Evolutionary conservation across 2,113 vertebrate species (phyloP).

Genomic region (Gobiocypris rarus): DNA sequence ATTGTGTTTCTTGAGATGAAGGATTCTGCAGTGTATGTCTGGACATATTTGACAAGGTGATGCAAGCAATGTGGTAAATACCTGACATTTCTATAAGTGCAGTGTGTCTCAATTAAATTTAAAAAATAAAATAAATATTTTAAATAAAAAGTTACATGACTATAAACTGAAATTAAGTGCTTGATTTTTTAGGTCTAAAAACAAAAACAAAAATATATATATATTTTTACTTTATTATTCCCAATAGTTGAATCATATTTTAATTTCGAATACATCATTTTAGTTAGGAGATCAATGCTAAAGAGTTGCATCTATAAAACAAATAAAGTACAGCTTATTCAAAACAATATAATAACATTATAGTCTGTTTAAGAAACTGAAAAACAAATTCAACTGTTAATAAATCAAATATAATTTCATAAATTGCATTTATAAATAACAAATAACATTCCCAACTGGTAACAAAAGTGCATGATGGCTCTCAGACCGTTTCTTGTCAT

Average conservation of each 20-base stretch:
- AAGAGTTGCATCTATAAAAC: background rate
- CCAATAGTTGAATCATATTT: background rate
- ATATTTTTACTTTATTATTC: background rate
- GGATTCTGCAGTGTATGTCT: background rate
- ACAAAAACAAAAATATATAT: too few species aligned
- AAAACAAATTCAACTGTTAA: background rate
- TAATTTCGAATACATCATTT: background rate
- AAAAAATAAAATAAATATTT: too few species aligned
- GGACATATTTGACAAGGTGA: background rate
- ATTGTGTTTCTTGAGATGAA: constrained; percentile 30
- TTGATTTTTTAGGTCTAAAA: background rate
- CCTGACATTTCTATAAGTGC: background rate
- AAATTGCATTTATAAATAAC: background rate
- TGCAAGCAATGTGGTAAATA: background rate
- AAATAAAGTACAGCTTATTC: background rate
- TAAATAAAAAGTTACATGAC: background rate
- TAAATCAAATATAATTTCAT: background rate
- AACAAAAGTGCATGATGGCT: too few species aligned
- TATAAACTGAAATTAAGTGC: background rate
- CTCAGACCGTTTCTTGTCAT: too few species aligned
- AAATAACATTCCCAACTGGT: too few species aligned
- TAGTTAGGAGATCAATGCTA: background rate
- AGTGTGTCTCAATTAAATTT: background rate
- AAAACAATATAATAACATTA: background rate
- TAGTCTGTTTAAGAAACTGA: background rate